Conservation (phyloP, 2,888 invertebrate species). For the Megaustenia siamemsis region DNA sequence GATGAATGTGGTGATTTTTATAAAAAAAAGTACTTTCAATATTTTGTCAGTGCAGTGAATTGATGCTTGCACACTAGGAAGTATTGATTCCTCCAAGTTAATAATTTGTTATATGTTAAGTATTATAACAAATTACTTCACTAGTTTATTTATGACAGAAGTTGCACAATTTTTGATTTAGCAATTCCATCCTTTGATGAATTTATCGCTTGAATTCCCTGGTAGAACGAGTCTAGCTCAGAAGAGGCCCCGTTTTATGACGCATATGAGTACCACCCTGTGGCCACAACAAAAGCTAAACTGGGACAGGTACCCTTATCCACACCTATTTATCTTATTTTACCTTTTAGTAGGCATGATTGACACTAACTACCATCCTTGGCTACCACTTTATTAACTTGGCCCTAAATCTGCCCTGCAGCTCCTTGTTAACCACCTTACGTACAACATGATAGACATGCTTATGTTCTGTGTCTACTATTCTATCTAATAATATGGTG, state of each 20-base stretch:
- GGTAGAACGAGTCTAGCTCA: constrained; percentile 53
- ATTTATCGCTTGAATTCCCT: constrained; percentile 15
- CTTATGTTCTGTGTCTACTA: not conserved
- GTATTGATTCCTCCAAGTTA: too few species aligned
- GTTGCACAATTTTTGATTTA: not conserved
- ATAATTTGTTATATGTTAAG: not conserved
- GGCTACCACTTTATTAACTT: not conserved
- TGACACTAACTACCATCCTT: not conserved
- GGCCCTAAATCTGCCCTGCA: not conserved
- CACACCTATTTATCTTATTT: not conserved
- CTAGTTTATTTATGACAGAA: not conserved
- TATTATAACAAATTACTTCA: not conserved
- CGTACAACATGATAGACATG: not conserved
- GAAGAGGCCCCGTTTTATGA: constrained; percentile 56
- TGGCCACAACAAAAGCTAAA: constrained; percentile 59
- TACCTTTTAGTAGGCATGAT: constrained; percentile 3
- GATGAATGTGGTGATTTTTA: too few species aligned
- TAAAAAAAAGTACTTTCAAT: too few species aligned
- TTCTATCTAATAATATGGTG: not conserved
- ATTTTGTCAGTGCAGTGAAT: too few species aligned
- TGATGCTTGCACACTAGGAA: too few species aligned
- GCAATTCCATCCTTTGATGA: not conserved
- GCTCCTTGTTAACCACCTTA: not conserved
- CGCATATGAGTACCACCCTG: constrained; percentile 64
- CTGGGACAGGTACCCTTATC: constrained; percentile 58